phyloP scores from a whole-genome alignment of 2,797 vertebrate genomes.

The Nasua narica region DNA sequence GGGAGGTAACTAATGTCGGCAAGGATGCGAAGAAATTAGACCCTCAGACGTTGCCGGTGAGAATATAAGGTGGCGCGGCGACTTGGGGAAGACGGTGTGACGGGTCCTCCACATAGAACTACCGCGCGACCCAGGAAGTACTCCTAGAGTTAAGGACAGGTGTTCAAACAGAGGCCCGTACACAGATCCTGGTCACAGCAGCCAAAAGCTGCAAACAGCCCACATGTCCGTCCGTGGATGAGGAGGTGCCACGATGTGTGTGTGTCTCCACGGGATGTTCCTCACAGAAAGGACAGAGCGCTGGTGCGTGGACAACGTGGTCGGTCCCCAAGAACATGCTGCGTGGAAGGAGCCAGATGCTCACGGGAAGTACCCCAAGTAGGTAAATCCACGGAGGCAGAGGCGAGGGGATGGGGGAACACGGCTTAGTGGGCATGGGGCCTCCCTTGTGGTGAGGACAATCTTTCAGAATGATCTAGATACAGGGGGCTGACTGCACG shows the following conservation, averaged over 20 bases:
- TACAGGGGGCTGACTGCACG: neutral
- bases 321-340: neutral
- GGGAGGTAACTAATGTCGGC: neutral
- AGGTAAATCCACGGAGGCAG: neutral
- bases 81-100: neutral
- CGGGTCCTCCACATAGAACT: neutral
- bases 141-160: neutral
- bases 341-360: neutral
- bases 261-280: neutral
- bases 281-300: neutral
- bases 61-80: neutral
- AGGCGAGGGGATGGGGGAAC: too few species aligned
- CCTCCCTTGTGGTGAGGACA: neutral
- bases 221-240: neutral
- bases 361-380: neutral
- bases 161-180: neutral
- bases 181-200: neutral
- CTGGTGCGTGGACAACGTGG: neutral
- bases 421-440: neutral
- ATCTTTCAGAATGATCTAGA: neutral
- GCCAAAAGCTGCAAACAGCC: neutral
- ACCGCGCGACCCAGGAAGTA: neutral
- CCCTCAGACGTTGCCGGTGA: neutral
- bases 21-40: neutral
- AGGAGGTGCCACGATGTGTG: neutral